Evolutionary conservation across 2,113 vertebrate genomes (phyloP), one percentile per base, ranked within the genome.

Genomic region (Indicator maculatus): DNA sequence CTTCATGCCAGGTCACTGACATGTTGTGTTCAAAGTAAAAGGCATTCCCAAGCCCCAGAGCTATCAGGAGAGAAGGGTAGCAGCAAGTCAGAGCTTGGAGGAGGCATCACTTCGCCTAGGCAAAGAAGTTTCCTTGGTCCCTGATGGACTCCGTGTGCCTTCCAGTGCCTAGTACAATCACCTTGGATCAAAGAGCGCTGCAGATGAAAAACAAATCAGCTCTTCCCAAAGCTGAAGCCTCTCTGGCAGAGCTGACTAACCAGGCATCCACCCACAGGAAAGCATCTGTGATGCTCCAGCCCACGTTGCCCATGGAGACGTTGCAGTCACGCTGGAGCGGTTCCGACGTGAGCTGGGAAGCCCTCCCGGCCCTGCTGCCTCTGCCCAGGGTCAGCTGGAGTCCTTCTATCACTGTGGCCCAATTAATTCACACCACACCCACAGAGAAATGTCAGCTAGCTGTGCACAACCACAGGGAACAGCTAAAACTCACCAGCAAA

Each of bases 231-330:
- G 45, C 69, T 80, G n/a, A 87, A 85, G 52, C 31, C 19, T 75
- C 85, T 77, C 56, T 86, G 67, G 52, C 82, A 96, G 67, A 77
- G 64, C 56, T 93, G 87, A 63, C 82, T 91, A 79, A 93, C 89
- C 88, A 88, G 82, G 45, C 74, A 93, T 28, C 72, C 66, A 66
- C 92, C 95, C 85, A 96, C 95, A 76, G 41, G 39, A 89, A 86
- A 80, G 85, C 88, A 93, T 94, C 92, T 89, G 82, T 59, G 83
- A 85, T 52, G 72, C 78, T 88, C 23, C 50, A 87, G 73, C 6
- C 71, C 45, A 31, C 63, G 85, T 79, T n/a, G 16, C 66, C 71
- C 45, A 70, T 17, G 64, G 56, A 93, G 30, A 66, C 44, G 89
- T 56, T 78, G 39, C 5, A 85, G 50, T 65, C 24, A 50, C 0